Evolutionary conservation across 2,797 vertebrate species (phyloP).

Genomic region (Chanos chanos): DNA sequence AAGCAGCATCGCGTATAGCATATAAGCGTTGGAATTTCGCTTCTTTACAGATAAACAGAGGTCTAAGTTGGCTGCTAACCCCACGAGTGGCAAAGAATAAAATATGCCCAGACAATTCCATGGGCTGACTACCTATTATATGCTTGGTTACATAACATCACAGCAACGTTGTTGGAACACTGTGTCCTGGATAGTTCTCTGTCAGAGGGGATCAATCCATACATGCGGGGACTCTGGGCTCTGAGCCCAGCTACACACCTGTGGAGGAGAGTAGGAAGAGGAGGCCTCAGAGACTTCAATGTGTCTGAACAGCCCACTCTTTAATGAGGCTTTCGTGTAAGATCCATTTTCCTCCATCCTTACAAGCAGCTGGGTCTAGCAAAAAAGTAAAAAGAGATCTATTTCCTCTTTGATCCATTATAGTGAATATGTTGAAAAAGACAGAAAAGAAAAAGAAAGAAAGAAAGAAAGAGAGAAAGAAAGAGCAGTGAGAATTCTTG

Average conservation of each 20-base stretch:
- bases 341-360: constrained; percentile 25
- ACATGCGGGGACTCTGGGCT: constrained; percentile 21
- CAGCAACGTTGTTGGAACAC: constrained; percentile 19
- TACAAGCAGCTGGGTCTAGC: constrained; percentile 30
- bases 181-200: constrained; percentile 18
- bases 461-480: not conserved
- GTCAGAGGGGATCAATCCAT: constrained; percentile 24
- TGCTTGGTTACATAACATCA: constrained; percentile 1
- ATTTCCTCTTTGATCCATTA: constrained; percentile 20
- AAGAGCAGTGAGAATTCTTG: not conserved
- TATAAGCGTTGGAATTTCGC: constrained; percentile 33
- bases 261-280: constrained; percentile 16
- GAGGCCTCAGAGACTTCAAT: not conserved
- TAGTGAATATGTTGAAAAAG: too few species aligned
- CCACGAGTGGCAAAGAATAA: constrained; percentile 5
- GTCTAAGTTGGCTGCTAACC: constrained; percentile 13
- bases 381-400: not conserved
- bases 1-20: constrained; percentile 28
- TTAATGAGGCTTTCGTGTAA: constrained; percentile 32
- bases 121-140: not conserved
- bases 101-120: constrained; percentile 20
- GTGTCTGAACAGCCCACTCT: constrained; percentile 16
- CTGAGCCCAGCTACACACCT: constrained; percentile 40
- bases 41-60: constrained; percentile 34
- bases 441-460: not conserved